phyloP scores from a whole-genome alignment of 30 jellyfish, hydroid and myxozoan genomes.

The Haliclystus octoradiatus region DNA sequence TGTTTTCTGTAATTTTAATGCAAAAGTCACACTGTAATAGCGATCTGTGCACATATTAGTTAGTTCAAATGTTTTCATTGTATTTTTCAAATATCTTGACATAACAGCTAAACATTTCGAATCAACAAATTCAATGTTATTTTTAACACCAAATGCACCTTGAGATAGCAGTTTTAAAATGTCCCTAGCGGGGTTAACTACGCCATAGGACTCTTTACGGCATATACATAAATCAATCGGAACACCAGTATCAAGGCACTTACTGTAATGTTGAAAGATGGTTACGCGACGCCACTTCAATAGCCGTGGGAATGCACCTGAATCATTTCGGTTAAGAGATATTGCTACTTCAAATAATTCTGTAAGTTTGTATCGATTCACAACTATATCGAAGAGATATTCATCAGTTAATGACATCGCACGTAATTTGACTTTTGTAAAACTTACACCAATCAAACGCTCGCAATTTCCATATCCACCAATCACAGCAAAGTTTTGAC shows the following conservation, averaged over 20 bases:
- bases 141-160: slow-evolving; percentile 28
- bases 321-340: slow-evolving; percentile 2
- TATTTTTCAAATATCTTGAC: slow-evolving; percentile 43
- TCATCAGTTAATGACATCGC: slow-evolving; percentile 8
- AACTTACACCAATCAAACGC: slow-evolving; percentile 70
- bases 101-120: slow-evolving; percentile 75
- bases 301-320: slow-evolving; percentile 11
- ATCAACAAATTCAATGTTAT: slow-evolving; percentile 37
- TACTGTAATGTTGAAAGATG: slow-evolving; percentile 79
- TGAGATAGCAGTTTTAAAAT: slow-evolving; percentile 51
- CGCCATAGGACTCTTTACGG: slow-evolving; percentile 72
- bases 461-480: slow-evolving; percentile 94
- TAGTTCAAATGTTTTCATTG: slow-evolving; percentile 60
- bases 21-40: slow-evolving; percentile 43
- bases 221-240: slow-evolving; percentile 78
- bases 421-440: slow-evolving; percentile 44
- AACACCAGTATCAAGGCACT: slow-evolving; percentile 63
- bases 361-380: slow-evolving; percentile 68
- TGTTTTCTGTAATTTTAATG: slow-evolving; percentile 2
- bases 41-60: slow-evolving; percentile 77
- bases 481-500: background rate
- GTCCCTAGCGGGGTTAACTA: slow-evolving; percentile 73
- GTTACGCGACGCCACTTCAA: slow-evolving; percentile 93
- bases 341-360: slow-evolving; percentile 87
- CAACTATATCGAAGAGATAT: slow-evolving; percentile 55